These are phyloP conservation scores for Jaculus jaculus DNA, from an alignment of 2,113 vertebrate genomes.

Conservation along the genomic window DNA sequence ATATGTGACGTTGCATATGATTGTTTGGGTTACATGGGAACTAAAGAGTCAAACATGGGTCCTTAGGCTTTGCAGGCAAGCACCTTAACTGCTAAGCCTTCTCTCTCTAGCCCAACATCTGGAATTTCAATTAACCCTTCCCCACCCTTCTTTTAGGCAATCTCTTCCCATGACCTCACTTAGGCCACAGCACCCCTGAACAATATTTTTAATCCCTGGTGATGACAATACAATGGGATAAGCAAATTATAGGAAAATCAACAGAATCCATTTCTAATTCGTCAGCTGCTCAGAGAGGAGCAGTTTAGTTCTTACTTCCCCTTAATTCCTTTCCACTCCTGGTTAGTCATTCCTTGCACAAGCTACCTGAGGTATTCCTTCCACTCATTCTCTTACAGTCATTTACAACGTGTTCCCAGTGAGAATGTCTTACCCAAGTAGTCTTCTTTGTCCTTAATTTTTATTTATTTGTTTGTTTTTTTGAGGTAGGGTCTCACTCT, in stretches of 20 bases:
- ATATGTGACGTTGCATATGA: too few species aligned
- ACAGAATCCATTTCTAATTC: background rate
- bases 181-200: background rate
- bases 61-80: too few species aligned
- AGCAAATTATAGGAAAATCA: conserved; percentile 25
- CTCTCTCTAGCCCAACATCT: too few species aligned
- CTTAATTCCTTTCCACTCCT: background rate
- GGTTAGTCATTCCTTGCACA: conserved; percentile 45
- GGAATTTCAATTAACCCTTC: too few species aligned
- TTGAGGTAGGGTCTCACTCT: too few species aligned
- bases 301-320: background rate
- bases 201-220: conserved; percentile 8
- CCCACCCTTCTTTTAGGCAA: too few species aligned
- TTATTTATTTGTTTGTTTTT: too few species aligned
- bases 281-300: background rate
- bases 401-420: background rate
- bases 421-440: background rate
- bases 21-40: too few species aligned
- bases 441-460: background rate
- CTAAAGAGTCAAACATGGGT: too few species aligned
- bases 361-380: background rate
- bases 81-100: too few species aligned
- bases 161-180: too few species aligned
- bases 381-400: background rate
- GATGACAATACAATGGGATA: background rate